Evolutionary conservation across 2,888 invertebrate genomes (phyloP), one percentile per base, ranked within the genome.

Genomic region (Erannis defoliaria): DNA sequence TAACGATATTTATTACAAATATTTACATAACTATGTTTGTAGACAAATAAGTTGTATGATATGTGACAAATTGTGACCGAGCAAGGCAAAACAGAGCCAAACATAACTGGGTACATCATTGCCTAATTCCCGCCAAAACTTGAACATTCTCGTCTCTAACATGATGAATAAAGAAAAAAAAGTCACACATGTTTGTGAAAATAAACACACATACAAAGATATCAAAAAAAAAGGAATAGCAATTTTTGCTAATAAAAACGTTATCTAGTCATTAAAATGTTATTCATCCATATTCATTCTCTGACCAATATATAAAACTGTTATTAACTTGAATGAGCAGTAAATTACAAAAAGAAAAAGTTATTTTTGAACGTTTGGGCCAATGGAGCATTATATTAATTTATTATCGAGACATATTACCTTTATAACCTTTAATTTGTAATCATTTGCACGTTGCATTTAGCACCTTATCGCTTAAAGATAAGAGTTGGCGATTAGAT

Each of bases 361-460:
- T 53, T 23, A 21, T 51, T 50, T 45, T 26, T 2, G 9, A 38
- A 10, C 18, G 18, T 38, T 38, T 37, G 37, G n/a, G 10, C 14
- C 38, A 40, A 50, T 37, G 48, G 16, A 49, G 38, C 43, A 51
- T 58, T 35, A 14, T 18, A 49, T 26, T 53, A 56, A 55, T 55
- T 61, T 48, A 51, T 61, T 48, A 51, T 56, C 26, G 56, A 40
- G 29, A 23, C 56, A 62, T 56, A 62, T 64, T 61, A 59, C 55
- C 64, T 63, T 63, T n/a, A 53, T 61, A 64, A 69, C 68, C 64
- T 68, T 68, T 64, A 60, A 48, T 65, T 67, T 54, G 45, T 40
- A 53, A 48, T 53, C 35, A 43, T 55, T 63, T 43, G 35, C 48
- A 26, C 37, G 33, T 59, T 51, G 43, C 40, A 72, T 50, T 67